These are phyloP conservation scores for Polylopha cassiicola DNA, from an alignment of 2,888 invertebrate species.

Conservation along the genomic window DNA sequence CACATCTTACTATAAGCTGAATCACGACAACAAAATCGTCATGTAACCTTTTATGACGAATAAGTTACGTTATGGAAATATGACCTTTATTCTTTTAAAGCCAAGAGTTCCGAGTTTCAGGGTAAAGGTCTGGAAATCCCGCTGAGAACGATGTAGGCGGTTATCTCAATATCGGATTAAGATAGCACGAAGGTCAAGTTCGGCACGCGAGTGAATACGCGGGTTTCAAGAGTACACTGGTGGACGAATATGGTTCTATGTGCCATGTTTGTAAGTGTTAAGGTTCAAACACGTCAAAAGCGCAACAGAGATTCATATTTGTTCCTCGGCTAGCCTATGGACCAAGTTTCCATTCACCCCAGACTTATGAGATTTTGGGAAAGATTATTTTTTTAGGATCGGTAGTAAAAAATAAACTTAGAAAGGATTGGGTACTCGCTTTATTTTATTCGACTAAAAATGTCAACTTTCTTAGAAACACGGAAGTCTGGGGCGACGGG, in stretches of 20 bases:
- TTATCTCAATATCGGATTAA: constrained; percentile 68
- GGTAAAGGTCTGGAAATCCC: constrained; percentile 46
- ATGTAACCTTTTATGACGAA: constrained; percentile 59
- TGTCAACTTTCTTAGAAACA: too few species aligned
- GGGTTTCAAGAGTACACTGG: constrained; percentile 41
- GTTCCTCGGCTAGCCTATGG: too few species aligned
- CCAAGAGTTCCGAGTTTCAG: constrained; percentile 33
- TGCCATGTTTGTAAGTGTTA: constrained; percentile 30
- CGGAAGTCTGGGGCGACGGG: too few species aligned
- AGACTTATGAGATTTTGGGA: too few species aligned
- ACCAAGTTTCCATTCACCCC: too few species aligned
- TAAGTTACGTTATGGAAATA: constrained; percentile 33
- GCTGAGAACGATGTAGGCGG: constrained; percentile 66
- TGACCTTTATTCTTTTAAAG: constrained; percentile 31
- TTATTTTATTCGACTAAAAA: too few species aligned
- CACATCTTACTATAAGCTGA: constrained; percentile 35
- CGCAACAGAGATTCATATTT: constrained; percentile 1
- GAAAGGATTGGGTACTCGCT: too few species aligned
- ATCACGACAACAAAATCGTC: constrained; percentile 60
- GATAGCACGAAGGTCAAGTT: constrained; percentile 66
- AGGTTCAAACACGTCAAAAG: constrained; percentile 14
- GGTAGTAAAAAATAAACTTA: too few species aligned
- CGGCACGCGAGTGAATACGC: constrained; percentile 58
- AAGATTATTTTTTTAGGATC: too few species aligned
- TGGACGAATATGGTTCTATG: constrained; percentile 46